Conservation (phyloP, 2,113 vertebrate species). For the Chionodraco myersi region DNA sequence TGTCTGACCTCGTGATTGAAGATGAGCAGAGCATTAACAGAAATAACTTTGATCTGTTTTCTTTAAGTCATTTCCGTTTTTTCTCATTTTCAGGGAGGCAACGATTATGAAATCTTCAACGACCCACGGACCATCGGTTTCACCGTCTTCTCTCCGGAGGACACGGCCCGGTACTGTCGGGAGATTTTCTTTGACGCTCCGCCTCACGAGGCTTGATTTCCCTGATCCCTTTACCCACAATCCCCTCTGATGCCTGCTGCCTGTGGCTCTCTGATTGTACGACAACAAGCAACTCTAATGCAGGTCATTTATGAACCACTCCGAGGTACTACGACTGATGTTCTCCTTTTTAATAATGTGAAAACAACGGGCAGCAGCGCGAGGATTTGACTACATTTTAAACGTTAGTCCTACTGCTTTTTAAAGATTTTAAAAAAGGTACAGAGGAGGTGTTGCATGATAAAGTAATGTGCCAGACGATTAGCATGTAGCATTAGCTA, state of each 20-base stretch:
- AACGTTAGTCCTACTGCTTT: constrained; percentile 1
- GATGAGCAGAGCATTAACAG: too few relatives aligned
- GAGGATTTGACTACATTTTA: background rate
- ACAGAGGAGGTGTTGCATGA: constrained; percentile 24
- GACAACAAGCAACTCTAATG: constrained; percentile 24
- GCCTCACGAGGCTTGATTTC: constrained; percentile 69
- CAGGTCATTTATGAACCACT: constrained; percentile 21
- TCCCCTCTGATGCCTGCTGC: background rate
- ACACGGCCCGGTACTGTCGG: constrained; percentile 88
- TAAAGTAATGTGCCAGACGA: constrained; percentile 11
- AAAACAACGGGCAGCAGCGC: background rate
- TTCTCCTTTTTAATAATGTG: constrained; percentile 11
- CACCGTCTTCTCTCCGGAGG: constrained; percentile 90
- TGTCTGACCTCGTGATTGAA: too few relatives aligned
- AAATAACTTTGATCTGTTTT: background rate
- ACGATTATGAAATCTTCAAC: constrained; percentile 95
- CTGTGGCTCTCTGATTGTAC: constrained; percentile 19
- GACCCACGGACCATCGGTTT: constrained; percentile 95
- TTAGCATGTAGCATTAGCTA: constrained; percentile 17
- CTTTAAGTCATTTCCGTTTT: background rate
- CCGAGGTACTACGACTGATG: constrained; percentile 37
- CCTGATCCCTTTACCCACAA: background rate
- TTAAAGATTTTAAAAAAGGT: constrained; percentile 20
- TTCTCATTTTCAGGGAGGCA: constrained; percentile 88
- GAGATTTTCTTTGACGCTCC: constrained; percentile 90